phyloP scores from a whole-genome alignment of 2,797 vertebrate species.

The Trematomus bernacchii region DNA sequence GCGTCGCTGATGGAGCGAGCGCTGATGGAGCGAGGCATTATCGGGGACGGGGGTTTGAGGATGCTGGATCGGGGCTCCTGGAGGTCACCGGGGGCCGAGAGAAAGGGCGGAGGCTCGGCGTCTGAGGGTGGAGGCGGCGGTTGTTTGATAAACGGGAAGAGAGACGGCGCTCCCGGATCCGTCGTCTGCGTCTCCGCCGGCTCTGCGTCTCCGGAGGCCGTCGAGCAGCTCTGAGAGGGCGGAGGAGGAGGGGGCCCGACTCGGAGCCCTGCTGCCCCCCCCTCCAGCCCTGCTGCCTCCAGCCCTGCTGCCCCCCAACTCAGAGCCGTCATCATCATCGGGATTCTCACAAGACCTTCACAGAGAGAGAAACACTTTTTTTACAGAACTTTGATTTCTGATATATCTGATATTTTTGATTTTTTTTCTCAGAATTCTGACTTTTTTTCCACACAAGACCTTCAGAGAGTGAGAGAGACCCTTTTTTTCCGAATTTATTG shows the following conservation, averaged over 20 bases:
- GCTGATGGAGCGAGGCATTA: constrained; percentile 85
- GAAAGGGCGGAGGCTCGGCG: constrained; percentile 79
- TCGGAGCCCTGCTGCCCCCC: constrained; percentile 3
- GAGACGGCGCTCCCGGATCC: constrained; percentile 82
- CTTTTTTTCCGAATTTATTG: too few species aligned
- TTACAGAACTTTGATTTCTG: too few species aligned
- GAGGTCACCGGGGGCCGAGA: constrained; percentile 63
- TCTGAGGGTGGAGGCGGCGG: constrained; percentile 84
- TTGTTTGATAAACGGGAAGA: constrained; percentile 91
- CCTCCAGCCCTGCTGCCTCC: not conserved
- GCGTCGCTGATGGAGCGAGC: constrained; percentile 77
- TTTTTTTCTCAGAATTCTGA: too few species aligned
- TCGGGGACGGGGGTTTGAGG: constrained; percentile 80
- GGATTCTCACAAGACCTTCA: constrained; percentile 63
- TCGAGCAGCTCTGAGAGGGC: constrained; percentile 94
- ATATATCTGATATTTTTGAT: too few species aligned
- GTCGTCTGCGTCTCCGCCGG: constrained; percentile 53
- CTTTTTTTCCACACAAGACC: too few species aligned
- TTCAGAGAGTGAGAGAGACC: too few species aligned
- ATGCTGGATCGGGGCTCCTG: constrained; percentile 74
- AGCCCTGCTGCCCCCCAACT: constrained; percentile 28
- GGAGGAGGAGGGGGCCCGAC: constrained; percentile 85
- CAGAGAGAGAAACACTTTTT: not conserved
- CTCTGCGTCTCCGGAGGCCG: constrained; percentile 86
- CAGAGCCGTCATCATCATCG: constrained; percentile 71